Conservation (phyloP, 1,140 invertebrate species). For the Coboldia fuscipes region DNA sequence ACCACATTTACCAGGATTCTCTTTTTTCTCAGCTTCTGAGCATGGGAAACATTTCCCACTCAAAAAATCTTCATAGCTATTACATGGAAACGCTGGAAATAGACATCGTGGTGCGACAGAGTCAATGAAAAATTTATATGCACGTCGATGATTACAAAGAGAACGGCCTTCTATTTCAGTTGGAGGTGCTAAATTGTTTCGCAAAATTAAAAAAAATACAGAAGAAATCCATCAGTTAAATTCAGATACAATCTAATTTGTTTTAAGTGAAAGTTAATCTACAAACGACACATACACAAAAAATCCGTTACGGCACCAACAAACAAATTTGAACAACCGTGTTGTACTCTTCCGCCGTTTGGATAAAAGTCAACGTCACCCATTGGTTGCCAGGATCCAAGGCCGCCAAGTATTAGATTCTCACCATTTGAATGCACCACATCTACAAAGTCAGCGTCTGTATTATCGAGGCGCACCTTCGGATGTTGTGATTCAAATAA, state of each 20-base stretch:
- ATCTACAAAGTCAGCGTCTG: constrained; percentile 80
- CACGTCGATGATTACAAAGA: constrained; percentile 74
- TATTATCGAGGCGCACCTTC: constrained; percentile 53
- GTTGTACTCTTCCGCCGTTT: constrained; percentile 76
- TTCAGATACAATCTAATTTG: not conserved
- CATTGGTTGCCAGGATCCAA: constrained; percentile 68
- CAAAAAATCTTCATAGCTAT: constrained; percentile 60
- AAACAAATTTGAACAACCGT: constrained; percentile 66
- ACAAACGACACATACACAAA: constrained; percentile 61
- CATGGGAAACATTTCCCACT: constrained; percentile 34
- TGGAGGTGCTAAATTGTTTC: constrained; percentile 38
- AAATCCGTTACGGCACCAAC: constrained; percentile 79
- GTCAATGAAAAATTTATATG: constrained; percentile 86
- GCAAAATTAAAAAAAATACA: constrained; percentile 11
- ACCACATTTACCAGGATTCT: constrained; percentile 40
- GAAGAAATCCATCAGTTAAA: not conserved
- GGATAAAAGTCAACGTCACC: constrained; percentile 85
- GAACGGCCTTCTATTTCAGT: constrained; percentile 62
- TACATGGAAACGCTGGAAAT: constrained; percentile 73
- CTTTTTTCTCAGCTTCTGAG: constrained; percentile 18
- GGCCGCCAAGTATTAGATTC: constrained; percentile 59
- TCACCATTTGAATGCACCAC: constrained; percentile 89
- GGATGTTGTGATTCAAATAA: constrained; percentile 73
- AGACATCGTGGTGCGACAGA: constrained; percentile 73
- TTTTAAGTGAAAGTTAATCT: not conserved